Percentiles rank a stretch among this genome's conserved stretches.
These are phyloP conservation scores for Atrichornis clamosus DNA, from an alignment of 2,113 vertebrate genomes.

Conservation along the genomic window DNA sequence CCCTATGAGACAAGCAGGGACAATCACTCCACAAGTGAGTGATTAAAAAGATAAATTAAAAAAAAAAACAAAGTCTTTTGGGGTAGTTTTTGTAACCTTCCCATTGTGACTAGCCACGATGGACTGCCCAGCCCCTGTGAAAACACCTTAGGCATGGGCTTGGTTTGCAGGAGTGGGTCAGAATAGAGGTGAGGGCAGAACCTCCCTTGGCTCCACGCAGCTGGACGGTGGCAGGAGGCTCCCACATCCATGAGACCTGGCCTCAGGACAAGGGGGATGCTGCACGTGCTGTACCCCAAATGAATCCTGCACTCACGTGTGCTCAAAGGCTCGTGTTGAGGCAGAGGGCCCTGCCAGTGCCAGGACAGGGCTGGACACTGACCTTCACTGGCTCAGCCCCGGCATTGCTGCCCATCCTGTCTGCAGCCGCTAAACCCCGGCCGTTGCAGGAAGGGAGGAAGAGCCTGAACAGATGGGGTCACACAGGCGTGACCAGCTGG, in stretches of 20 bases:
- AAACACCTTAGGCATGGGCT: rapidly evolving
- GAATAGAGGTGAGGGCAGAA: background rate
- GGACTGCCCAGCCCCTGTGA: background rate
- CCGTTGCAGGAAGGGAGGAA: background rate
- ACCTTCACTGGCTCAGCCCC: background rate
- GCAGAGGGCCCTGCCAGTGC: background rate
- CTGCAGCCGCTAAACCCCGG: background rate
- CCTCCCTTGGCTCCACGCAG: rapidly evolving
- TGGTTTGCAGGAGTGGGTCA: background rate
- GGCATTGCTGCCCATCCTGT: background rate
- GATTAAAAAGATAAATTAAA: background rate
- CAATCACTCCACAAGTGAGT: background rate
- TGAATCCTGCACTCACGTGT: background rate
- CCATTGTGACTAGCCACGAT: background rate
- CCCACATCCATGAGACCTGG: rapidly evolving
- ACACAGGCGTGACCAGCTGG: rapidly evolving
- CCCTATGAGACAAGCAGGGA: background rate
- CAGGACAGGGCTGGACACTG: background rate
- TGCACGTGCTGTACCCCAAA: background rate
- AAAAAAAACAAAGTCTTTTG: rapidly evolving
- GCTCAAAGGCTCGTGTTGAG: rapidly evolving
- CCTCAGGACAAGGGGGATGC: rapidly evolving
- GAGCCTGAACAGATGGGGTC: rapidly evolving
- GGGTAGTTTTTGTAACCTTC: background rate
- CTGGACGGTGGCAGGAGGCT: background rate